Percentiles rank a stretch among this genome's conserved stretches.
These are phyloP conservation scores for Drosophila lacicola DNA, from an alignment of 2,888 invertebrate genomes.

Conservation along the genomic window DNA sequence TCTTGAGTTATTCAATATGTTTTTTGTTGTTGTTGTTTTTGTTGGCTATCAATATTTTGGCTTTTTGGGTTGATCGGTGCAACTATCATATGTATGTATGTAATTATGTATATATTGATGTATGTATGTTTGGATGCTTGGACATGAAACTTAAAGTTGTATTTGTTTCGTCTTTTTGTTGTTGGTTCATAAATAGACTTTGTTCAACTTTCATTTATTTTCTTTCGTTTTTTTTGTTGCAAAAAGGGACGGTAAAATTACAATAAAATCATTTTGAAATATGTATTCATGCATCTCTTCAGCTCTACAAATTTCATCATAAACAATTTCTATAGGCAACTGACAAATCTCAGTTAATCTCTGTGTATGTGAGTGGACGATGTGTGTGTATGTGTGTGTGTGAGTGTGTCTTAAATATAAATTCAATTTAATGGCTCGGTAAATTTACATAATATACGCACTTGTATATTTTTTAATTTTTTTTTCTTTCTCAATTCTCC, in stretches of 20 bases:
- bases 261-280: slow-evolving; percentile 84
- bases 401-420: slow-evolving; percentile 77
- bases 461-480: slow-evolving; percentile 65
- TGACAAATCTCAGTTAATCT: slow-evolving; percentile 44
- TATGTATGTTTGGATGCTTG: slow-evolving; percentile 43
- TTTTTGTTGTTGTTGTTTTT: slow-evolving; percentile 35
- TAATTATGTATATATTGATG: slow-evolving; percentile 25
- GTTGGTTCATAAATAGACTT: slow-evolving; percentile 74
- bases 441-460: slow-evolving; percentile 79
- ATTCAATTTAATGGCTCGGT: slow-evolving; percentile 85
- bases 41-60: slow-evolving; percentile 77
- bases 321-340: slow-evolving; percentile 63
- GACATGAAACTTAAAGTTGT: slow-evolving; percentile 67
- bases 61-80: slow-evolving; percentile 61
- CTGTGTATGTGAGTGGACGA: slow-evolving; percentile 62
- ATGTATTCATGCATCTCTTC: slow-evolving; percentile 42
- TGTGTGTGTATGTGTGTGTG: slow-evolving; percentile 51
- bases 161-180: slow-evolving; percentile 37
- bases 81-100: slow-evolving; percentile 29
- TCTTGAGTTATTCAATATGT: slow-evolving; percentile 56
- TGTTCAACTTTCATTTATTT: slow-evolving; percentile 45
- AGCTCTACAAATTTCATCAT: slow-evolving; percentile 43
- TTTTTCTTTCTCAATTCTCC: slow-evolving; percentile 46
- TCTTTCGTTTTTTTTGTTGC: slow-evolving; percentile 58
- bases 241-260: slow-evolving; percentile 85